phyloP scores from a whole-genome alignment of 2,113 vertebrate genomes.

The Ptilonorhynchus violaceus region DNA sequence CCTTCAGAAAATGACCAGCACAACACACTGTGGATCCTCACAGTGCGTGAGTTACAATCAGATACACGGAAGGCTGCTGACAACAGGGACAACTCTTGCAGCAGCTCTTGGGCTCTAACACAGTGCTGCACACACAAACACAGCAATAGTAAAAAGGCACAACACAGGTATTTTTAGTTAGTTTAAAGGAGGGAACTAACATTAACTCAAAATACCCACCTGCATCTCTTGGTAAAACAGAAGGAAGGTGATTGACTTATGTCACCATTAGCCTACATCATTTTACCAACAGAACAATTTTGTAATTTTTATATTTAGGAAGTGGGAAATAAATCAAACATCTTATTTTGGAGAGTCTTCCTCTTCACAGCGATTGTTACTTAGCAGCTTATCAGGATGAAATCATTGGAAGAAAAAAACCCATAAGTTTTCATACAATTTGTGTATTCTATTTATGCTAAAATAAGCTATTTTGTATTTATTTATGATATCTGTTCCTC shows the following conservation, averaged over 20 bases:
- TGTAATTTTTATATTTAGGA: not conserved
- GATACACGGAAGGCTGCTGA: not conserved
- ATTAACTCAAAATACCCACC: not conserved
- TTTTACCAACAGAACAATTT: not conserved
- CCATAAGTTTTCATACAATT: not conserved
- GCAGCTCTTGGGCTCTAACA: not conserved
- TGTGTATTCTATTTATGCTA: not conserved
- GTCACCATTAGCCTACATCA: not conserved
- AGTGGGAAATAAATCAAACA: not conserved
- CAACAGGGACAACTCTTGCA: not conserved
- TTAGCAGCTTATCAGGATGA: not conserved
- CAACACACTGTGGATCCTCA: not conserved
- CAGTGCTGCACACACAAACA: not conserved
- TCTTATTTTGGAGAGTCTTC: not conserved
- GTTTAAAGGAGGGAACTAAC: not conserved
- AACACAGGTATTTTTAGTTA: not conserved
- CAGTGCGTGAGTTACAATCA: not conserved
- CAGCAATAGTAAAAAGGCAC: not conserved
- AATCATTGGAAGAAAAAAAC: accelerated
- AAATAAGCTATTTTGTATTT: not conserved
- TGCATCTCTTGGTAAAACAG: not conserved
- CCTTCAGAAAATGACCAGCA: not conserved
- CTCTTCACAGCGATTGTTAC: not conserved
- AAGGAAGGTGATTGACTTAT: not conserved
- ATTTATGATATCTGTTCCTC: not conserved